Evolutionary conservation across 2,888 invertebrate species (phyloP).

Genomic region (Hartigia nigra): DNA sequence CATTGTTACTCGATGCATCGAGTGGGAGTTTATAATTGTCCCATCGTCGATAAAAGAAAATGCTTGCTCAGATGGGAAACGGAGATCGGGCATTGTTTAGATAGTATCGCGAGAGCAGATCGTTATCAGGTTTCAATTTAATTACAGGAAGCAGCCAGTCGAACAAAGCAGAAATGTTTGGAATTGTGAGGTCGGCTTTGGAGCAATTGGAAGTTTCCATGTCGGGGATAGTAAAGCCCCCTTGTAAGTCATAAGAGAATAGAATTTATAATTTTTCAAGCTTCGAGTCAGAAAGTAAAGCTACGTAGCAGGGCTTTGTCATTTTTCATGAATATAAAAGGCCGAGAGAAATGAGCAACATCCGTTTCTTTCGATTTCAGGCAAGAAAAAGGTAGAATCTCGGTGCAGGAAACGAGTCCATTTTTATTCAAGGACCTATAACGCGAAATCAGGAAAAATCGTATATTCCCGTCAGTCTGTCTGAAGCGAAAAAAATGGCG

Average conservation of each 20-base stretch:
- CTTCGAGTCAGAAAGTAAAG: too few relatives aligned
- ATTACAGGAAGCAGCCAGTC: neutral
- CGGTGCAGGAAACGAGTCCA: neutral
- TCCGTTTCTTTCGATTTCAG: neutral
- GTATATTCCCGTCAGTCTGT: neutral
- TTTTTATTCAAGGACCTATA: neutral
- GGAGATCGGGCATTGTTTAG: neutral
- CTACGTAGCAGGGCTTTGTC: neutral
- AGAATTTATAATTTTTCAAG: too few relatives aligned
- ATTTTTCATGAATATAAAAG: neutral
- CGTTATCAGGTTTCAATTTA: neutral
- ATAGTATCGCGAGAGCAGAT: neutral
- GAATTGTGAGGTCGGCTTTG: too few relatives aligned
- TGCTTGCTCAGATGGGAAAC: neutral
- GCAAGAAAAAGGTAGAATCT: neutral
- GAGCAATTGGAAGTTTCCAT: too few relatives aligned
- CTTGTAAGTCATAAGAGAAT: too few relatives aligned
- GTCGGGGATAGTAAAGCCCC: too few relatives aligned
- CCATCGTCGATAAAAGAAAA: neutral
- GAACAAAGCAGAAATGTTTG: neutral
- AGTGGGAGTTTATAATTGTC: neutral
- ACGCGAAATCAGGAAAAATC: neutral
- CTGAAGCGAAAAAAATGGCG: neutral
- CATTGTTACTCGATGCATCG: neutral
- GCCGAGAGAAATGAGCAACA: neutral